Percentiles rank a stretch among this genome's conserved stretches.
phyloP scores from a whole-genome alignment of 2,888 invertebrate species.

The Listrodromus nycthemerus region DNA sequence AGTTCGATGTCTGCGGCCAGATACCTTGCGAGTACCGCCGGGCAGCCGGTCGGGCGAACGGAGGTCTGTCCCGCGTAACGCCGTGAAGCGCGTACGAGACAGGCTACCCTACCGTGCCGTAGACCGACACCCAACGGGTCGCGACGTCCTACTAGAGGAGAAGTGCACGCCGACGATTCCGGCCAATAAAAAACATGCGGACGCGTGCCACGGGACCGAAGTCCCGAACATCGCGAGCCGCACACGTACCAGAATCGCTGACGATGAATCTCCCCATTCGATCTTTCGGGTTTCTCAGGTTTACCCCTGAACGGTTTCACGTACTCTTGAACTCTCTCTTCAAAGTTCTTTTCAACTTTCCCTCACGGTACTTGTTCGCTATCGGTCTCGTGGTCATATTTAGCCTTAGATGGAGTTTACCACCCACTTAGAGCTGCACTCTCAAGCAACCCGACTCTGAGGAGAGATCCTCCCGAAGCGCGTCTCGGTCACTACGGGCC shows the following conservation, averaged over 20 bases:
- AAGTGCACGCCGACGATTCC: conserved; percentile 84
- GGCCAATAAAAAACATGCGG: conserved; percentile 64
- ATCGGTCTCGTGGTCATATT: too few relatives aligned
- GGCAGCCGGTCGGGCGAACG: too few relatives aligned
- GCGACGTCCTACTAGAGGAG: conserved; percentile 86
- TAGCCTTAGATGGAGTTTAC: too few relatives aligned
- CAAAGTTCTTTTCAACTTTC: conserved; percentile 88
- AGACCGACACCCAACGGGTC: conserved; percentile 85
- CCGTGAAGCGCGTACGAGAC: conserved; percentile 69
- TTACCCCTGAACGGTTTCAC: conserved; percentile 86
- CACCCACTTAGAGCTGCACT: too few relatives aligned
- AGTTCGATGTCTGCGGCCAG: conserved; percentile 77
- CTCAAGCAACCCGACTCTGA: too few relatives aligned
- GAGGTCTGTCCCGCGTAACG: conserved; percentile 70
- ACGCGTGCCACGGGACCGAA: not conserved
- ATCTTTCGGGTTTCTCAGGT: conserved; percentile 87
- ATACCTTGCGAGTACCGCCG: conserved; percentile 81
- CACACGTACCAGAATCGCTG: too few relatives aligned
- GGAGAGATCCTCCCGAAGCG: too few relatives aligned
- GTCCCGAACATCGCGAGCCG: too few relatives aligned
- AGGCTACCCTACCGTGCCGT: conserved; percentile 81
- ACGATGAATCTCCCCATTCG: conserved; percentile 80
- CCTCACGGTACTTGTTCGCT: conserved; percentile 68
- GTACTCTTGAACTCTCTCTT: conserved; percentile 78
- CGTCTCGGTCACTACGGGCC: too few relatives aligned